Evolutionary conservation across 2,113 vertebrate genomes (phyloP).

Genomic region (Phaethornis superciliosus): DNA sequence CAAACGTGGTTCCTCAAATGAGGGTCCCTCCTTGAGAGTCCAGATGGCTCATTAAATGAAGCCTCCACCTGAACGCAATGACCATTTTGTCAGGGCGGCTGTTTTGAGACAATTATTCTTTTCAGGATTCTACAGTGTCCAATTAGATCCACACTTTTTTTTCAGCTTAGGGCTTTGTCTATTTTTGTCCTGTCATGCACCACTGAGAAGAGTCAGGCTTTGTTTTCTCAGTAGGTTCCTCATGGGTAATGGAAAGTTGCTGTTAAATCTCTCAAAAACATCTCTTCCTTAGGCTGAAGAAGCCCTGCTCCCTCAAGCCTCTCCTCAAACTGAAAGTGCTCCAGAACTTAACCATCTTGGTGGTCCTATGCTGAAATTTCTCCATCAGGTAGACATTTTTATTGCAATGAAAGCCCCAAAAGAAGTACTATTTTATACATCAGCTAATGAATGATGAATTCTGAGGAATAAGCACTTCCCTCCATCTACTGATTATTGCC

Average conservation of each 20-base stretch:
- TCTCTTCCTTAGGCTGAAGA: neutral
- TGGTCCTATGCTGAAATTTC: neutral
- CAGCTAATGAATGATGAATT: neutral
- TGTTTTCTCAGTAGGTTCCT: neutral
- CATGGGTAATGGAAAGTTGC: neutral
- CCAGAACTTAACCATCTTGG: neutral
- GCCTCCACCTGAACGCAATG: too few relatives aligned
- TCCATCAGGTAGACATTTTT: neutral
- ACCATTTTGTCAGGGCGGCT: too few relatives aligned
- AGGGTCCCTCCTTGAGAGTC: too few relatives aligned
- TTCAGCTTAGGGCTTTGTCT: neutral
- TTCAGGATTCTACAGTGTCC: too few relatives aligned
- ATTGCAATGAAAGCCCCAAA: neutral
- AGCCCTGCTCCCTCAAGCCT: neutral
- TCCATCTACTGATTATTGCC: neutral
- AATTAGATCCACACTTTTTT: neutral
- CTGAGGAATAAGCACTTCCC: neutral
- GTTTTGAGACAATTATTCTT: too few relatives aligned
- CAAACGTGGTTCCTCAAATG: too few relatives aligned
- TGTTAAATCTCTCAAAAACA: neutral
- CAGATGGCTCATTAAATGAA: too few relatives aligned
- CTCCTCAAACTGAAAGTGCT: neutral
- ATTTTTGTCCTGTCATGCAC: neutral
- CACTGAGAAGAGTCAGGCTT: neutral
- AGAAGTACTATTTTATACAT: neutral